Conservation (phyloP, 2,888 invertebrate genomes). For the Drosophila pseudotalamancana region DNA sequence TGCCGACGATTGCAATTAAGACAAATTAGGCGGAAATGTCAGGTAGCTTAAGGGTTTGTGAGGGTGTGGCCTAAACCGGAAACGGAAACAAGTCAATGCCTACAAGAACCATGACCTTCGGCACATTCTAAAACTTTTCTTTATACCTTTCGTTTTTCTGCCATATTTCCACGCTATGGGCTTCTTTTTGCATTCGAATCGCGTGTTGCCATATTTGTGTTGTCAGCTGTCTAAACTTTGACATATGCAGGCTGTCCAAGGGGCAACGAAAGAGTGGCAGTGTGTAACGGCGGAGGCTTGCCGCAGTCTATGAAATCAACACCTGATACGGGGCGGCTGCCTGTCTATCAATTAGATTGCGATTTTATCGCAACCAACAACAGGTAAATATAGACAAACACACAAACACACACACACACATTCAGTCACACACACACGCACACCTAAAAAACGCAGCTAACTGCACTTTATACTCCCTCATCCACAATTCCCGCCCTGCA, state of each 20-base stretch:
- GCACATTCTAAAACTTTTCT: conserved; percentile 21
- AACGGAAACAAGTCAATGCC: conserved; percentile 50
- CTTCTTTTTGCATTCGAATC: conserved; percentile 52
- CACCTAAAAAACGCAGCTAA: conserved; percentile 47
- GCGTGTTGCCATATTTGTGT: conserved; percentile 80
- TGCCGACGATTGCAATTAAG: conserved; percentile 56
- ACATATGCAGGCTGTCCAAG: conserved; percentile 56
- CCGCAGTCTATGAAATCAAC: conserved; percentile 48
- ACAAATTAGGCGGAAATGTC: conserved; percentile 74
- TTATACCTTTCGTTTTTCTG: not conserved
- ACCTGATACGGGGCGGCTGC: conserved; percentile 44
- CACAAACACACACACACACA: conserved; percentile 5
- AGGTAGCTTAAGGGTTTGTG: conserved; percentile 11
- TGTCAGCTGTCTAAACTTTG: conserved; percentile 78
- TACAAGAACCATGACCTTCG: conserved; percentile 51
- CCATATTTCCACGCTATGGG: too few species aligned
- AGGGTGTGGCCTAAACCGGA: conserved; percentile 5
- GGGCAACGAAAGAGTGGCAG: not conserved
- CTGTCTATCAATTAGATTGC: conserved; percentile 72
- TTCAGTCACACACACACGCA: not conserved
- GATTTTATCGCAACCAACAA: conserved; percentile 40
- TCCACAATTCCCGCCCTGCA: not conserved
- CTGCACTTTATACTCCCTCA: conserved; percentile 15
- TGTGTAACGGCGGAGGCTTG: not conserved
- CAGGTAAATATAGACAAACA: conserved; percentile 39